Percentiles rank a stretch among this genome's conserved stretches.
phyloP scores from a whole-genome alignment of 1,140 invertebrate species.

The Saccostrea cuccullata region DNA sequence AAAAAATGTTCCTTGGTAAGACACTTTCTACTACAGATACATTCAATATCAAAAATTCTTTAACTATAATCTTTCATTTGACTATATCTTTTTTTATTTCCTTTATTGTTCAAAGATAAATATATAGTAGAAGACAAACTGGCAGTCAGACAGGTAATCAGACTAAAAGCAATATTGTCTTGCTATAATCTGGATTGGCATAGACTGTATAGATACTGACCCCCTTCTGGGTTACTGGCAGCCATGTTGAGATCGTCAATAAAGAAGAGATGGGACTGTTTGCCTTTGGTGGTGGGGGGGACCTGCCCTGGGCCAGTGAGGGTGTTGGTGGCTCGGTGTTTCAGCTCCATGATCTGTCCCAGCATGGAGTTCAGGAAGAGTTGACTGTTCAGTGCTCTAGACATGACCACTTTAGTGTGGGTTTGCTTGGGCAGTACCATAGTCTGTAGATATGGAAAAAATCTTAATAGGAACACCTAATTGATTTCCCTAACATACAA shows the following conservation, averaged over 20 bases:
- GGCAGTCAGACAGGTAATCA: too few species aligned
- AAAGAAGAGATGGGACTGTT: conserved; percentile 74
- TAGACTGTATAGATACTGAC: conserved; percentile 49
- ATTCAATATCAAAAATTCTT: too few species aligned
- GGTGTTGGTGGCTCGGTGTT: conserved; percentile 63
- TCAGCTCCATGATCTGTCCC: conserved; percentile 70
- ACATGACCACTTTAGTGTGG: conserved; percentile 68
- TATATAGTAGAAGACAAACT: too few species aligned
- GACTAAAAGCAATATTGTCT: too few species aligned
- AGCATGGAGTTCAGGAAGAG: conserved; percentile 70
- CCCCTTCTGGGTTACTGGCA: conserved; percentile 56
- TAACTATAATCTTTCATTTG: too few species aligned
- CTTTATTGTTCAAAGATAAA: too few species aligned
- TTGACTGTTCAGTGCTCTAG: conserved; percentile 64
- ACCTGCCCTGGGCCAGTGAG: conserved; percentile 58
- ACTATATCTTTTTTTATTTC: too few species aligned
- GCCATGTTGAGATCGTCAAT: conserved; percentile 77
- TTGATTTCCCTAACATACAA: too few species aligned
- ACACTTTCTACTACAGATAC: too few species aligned
- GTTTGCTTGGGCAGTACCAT: conserved; percentile 70
- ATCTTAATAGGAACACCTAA: too few species aligned
- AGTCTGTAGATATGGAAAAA: conserved; percentile 58
- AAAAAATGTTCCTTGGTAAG: too few species aligned
- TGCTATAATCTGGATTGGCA: too few species aligned
- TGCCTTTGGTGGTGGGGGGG: conserved; percentile 32